Percentiles rank a stretch among this genome's conserved stretches.
These are phyloP conservation scores for Temnopleurus reevesii DNA, from an alignment of 53 echinoderm and acorn worm species.

Conservation along the genomic window DNA sequence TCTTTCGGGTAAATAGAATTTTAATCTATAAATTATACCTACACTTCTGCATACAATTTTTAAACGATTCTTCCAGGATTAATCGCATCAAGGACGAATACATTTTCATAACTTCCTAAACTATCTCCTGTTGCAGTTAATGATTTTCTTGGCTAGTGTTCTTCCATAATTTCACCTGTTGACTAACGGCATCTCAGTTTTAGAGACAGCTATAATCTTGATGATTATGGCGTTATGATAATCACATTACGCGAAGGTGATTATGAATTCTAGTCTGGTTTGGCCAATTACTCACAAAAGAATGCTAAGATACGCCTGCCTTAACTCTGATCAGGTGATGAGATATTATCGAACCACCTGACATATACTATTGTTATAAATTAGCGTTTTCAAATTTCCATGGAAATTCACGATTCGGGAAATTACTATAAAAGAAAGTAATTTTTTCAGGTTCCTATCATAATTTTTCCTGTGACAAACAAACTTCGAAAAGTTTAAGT, in stretches of 20 bases:
- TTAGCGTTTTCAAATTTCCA: too few relatives aligned
- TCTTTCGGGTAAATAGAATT: too few relatives aligned
- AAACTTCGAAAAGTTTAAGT: neutral
- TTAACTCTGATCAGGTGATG: neutral
- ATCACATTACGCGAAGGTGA: neutral
- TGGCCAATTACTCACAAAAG: neutral
- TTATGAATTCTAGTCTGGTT: neutral
- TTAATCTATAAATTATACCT: too few relatives aligned
- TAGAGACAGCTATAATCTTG: neutral
- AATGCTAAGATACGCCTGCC: neutral
- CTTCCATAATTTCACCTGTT: conserved; percentile 35
- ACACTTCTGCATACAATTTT: too few relatives aligned
- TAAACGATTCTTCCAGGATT: too few relatives aligned
- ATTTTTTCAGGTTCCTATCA: neutral
- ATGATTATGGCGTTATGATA: neutral
- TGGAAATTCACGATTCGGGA: neutral
- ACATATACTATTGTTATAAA: neutral
- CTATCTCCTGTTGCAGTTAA: neutral
- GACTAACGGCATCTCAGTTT: neutral
- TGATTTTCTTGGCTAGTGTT: neutral
- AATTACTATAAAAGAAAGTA: neutral
- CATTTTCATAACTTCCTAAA: neutral
- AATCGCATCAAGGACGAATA: neutral
- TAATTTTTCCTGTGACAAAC: neutral
- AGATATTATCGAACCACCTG: neutral